Evolutionary conservation across 2,888 invertebrate genomes (phyloP), one percentile per base, ranked within the genome.

Genomic region (Macaria liturata): DNA sequence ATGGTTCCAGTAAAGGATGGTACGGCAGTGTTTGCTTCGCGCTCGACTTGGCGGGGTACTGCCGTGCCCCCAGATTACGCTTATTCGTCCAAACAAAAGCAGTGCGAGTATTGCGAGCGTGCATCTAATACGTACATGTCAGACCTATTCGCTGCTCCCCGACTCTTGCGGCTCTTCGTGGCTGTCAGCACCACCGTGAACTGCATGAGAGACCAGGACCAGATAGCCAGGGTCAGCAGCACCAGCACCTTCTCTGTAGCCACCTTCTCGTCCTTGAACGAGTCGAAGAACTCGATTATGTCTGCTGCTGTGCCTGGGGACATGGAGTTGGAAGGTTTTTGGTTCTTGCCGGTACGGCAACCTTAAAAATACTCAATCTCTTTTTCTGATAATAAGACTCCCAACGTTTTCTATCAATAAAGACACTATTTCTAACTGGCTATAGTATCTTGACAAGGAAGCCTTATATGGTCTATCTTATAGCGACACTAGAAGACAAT

Each of bases 241-340:
- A 98, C 97, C 34, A 98, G 90, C 3, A 96, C 92, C 30, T 95
- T 95, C 77, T 97, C 96, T 0, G 95, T 90, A 0, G 96, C 95
- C 46, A 97, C 96, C 74, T 95, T 95, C 67, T 96, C 95, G 71
- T 97, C 97, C 85, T 97, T 98, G 92, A 98, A 98, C 0, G 98
- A 98, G 85, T 98, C 98, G 87, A 98, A 98, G 89, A 98, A 98
- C 83, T 98, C 98, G 52, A 98, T 98, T 53, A 98, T 98, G 83
- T 98, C 98, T 0, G 98, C 98, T 0, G 98, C 98, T 0, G 98
- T 98, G 34, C 97, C 97, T 93, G 76, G 37, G 32, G 9, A 56
- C 34, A 59, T n/a, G 9, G 4, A 31, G 42, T 20, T 20, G 20
- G 20, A 20, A 20, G 20, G 20, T 20, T 20, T 20, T 20, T 20